phyloP scores from a whole-genome alignment of 35 echinoderm and acorn worm species.

The Stichopus chloronotus region DNA sequence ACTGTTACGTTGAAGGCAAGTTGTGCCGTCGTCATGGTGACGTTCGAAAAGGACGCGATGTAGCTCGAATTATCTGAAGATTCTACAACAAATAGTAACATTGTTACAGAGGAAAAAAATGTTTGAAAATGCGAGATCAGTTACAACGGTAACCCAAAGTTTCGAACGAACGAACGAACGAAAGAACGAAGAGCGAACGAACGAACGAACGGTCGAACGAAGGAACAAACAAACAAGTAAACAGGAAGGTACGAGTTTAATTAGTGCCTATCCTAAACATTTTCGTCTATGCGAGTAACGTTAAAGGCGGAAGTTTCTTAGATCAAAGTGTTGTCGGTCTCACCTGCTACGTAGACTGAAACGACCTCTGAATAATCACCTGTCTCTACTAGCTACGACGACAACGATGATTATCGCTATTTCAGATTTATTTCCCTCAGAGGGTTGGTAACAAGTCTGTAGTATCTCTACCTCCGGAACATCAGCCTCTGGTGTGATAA shows the following conservation, averaged over 20 bases:
- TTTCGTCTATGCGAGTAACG: too few relatives aligned
- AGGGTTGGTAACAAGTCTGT: neutral
- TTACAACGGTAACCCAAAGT: too few relatives aligned
- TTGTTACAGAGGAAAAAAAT: too few relatives aligned
- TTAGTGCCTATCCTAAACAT: too few relatives aligned
- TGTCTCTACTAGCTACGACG: neutral
- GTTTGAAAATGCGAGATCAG: too few relatives aligned
- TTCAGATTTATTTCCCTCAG: neutral
- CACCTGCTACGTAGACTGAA: neutral
- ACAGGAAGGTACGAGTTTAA: too few relatives aligned
- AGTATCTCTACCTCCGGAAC: neutral
- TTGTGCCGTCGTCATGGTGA: neutral
- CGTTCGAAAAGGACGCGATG: neutral
- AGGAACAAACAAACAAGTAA: too few relatives aligned
- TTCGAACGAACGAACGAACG: too few relatives aligned
- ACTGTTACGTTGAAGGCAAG: neutral
- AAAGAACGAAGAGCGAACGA: too few relatives aligned
- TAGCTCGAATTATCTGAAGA: neutral
- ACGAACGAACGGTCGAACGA: too few relatives aligned
- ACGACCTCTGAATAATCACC: neutral
- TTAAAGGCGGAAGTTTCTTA: too few relatives aligned
- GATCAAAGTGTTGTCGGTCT: neutral
- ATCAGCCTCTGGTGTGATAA: neutral
- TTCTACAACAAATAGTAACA: neutral
- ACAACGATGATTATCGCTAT: neutral